A percentile compares a stretch with the other conserved stretches of the same genome.
phyloP scores from a whole-genome alignment of 2,113 vertebrate genomes.

The Bubo blakistoni region DNA sequence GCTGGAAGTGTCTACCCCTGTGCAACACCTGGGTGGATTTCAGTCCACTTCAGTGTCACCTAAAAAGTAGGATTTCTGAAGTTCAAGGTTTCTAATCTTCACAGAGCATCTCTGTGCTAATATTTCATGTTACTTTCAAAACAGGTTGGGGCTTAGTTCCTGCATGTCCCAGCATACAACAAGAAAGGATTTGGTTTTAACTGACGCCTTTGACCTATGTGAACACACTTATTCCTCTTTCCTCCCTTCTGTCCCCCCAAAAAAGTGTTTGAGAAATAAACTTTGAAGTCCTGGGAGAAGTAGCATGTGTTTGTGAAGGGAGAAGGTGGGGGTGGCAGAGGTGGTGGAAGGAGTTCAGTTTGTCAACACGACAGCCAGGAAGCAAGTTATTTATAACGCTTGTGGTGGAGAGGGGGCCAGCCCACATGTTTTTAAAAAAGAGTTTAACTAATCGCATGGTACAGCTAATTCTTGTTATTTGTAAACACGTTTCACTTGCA shows the following conservation, averaged over 20 bases:
- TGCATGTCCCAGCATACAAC: neutral
- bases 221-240: neutral
- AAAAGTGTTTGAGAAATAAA: neutral
- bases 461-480: neutral
- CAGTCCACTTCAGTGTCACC: neutral
- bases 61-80: neutral
- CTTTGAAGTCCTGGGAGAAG: neutral
- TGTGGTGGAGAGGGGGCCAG: constrained; percentile 27
- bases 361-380: constrained; percentile 56
- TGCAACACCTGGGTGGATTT: neutral
- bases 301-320: neutral
- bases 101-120: neutral
- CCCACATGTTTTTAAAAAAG: constrained; percentile 27
- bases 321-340: constrained; percentile 30
- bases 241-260: neutral
- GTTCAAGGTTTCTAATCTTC: neutral
- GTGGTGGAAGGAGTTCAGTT: constrained; percentile 52
- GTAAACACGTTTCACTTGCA: neutral
- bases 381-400: constrained; percentile 24
- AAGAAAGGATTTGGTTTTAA: neutral
- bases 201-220: neutral
- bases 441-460: neutral
- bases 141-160: neutral
- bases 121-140: neutral
- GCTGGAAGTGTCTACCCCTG: neutral